Conservation (phyloP, 2,113 vertebrate species). For the Ranitomeya imitator region DNA sequence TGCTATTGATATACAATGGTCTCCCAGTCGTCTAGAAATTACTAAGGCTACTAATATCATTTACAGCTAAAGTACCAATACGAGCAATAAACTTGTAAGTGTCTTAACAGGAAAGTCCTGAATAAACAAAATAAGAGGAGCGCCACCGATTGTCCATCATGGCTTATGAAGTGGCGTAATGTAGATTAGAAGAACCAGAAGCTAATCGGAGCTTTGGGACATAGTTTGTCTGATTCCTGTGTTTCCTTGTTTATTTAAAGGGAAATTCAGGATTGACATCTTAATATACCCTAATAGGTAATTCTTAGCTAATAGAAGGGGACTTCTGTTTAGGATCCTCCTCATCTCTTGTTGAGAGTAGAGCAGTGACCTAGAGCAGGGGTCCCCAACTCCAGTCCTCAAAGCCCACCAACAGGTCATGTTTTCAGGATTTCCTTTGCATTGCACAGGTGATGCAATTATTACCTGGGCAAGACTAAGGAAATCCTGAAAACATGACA, state of each 20-base stretch:
- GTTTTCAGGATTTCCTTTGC: no score
- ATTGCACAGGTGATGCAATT: no score
- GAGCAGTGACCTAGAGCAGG: no score
- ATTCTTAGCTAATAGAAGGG: no score
- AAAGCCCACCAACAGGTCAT: no score
- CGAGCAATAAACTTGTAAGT: background rate
- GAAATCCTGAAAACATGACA: no score
- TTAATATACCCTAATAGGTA: no score
- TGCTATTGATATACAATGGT: background rate
- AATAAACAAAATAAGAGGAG: slow-evolving; percentile 5
- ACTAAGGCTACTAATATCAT: background rate
- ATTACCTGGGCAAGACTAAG: no score
- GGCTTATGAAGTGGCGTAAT: background rate
- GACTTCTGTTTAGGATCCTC: no score
- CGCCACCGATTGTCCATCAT: background rate
- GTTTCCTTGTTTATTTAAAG: background rate
- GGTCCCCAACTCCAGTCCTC: no score
- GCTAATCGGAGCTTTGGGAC: background rate
- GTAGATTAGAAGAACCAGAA: background rate
- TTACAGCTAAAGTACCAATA: background rate
- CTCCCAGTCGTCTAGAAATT: background rate
- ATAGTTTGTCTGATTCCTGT: background rate
- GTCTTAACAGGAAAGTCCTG: background rate
- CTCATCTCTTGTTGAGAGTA: no score
- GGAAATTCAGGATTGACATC: no score